Base-by-base conservation (phyloP, 2,113 vertebrate species). In the Poeciliopsis turrubarensis region DNA sequence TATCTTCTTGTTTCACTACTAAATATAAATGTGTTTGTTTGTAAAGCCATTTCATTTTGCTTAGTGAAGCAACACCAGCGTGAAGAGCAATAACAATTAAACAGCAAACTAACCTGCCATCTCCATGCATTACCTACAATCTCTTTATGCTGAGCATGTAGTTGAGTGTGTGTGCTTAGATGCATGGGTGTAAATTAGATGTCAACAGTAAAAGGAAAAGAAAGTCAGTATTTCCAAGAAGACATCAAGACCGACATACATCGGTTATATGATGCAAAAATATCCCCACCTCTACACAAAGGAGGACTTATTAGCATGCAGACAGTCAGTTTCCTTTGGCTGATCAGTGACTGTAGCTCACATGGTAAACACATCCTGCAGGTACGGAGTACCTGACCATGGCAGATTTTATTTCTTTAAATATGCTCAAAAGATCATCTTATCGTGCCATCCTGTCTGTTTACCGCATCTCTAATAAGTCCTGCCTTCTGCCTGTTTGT, bases 31-130 rank as follows among this genome's bases (percentile, higher is more conserved):
- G 39, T 57, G 57, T 57, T 77, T 80, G 27, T 94, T 89, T 85
- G 93, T 87, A 37, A 37, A 37, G 93, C 94, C 94, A 92, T 93
- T 96, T 95, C 96, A 96, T 41, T 41, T 15, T 41, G 96, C 95
- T 96, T 95, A 96, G 93, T 95, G 95, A 96, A 97, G 96, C 96
- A 95, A 93, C 94, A 92, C 94, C 94, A 93, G 96, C 96, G 96
- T 97, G 95, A 97, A 96, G 95, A 96, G 96, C 95, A 95, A 95
- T 97, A 96, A 96, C 96, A 98, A 98, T 98, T 97, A 97, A 97
- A 97, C 95, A 96, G 96, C 96, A 96, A 37, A 96, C 96, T 97
- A 96, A 98, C 96, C 97, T 96, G 95, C 95, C 95, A 96, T 95
- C 96, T 96, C 95, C 95, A 94, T 86, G 96, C 96, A 97, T 97